These are phyloP conservation scores for Eurytoma californica DNA, from an alignment of 2,888 invertebrate genomes.

Conservation along the genomic window DNA sequence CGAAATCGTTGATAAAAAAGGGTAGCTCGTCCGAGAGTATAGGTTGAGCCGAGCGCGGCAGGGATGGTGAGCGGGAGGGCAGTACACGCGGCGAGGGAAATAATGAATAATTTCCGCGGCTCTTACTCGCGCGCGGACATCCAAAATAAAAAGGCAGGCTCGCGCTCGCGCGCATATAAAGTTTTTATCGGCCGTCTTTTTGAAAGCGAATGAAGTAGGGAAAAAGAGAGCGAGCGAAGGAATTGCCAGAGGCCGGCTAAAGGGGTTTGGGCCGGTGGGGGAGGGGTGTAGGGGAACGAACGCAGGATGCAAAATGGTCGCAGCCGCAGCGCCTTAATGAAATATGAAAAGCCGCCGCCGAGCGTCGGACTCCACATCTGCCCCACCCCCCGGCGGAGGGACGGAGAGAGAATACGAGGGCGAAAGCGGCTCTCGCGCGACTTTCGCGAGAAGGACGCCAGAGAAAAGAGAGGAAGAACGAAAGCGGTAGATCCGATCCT, in stretches of 20 bases:
- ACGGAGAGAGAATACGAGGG: slow-evolving; percentile 51
- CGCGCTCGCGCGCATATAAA: slow-evolving; percentile 49
- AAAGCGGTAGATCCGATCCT: slow-evolving; percentile 66
- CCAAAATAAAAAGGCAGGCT: slow-evolving; percentile 47
- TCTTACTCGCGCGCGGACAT: slow-evolving; percentile 52
- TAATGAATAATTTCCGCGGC: slow-evolving; percentile 54
- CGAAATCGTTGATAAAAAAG: slow-evolving; percentile 48
- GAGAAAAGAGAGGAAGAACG: slow-evolving; percentile 53
- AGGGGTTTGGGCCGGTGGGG: slow-evolving; percentile 12
- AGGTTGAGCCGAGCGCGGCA: background rate
- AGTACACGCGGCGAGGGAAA: slow-evolving; percentile 46
- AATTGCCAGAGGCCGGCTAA: slow-evolving; percentile 45
- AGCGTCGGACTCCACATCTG: slow-evolving; percentile 44
- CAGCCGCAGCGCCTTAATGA: slow-evolving; percentile 65
- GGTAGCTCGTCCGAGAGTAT: background rate
- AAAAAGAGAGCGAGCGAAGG: slow-evolving; percentile 51
- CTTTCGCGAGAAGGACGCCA: slow-evolving; percentile 58
- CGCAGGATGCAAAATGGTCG: slow-evolving; percentile 62
- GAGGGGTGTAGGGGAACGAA: slow-evolving; percentile 12
- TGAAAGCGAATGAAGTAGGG: slow-evolving; percentile 55
- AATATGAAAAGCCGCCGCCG: slow-evolving; percentile 66
- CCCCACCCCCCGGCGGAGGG: slow-evolving; percentile 1
- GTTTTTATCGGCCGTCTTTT: slow-evolving; percentile 58
- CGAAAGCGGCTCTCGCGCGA: slow-evolving; percentile 59
- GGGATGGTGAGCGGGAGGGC: background rate